Percentiles rank a stretch among this genome's conserved stretches.
These are phyloP conservation scores for Podarcis cretensis DNA, from an alignment of 2,113 vertebrate species.

Conservation along the genomic window DNA sequence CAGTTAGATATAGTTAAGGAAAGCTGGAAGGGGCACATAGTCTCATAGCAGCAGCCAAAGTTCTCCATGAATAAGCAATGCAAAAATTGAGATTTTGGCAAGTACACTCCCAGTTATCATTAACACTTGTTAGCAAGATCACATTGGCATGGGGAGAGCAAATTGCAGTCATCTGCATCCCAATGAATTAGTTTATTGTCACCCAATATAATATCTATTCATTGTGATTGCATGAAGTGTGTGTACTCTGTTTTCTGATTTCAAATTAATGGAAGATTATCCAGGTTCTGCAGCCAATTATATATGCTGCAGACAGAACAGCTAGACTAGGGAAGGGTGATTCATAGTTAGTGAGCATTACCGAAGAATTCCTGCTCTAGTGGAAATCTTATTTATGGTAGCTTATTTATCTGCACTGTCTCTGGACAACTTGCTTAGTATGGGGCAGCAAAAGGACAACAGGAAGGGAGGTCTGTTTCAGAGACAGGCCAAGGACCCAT, in stretches of 20 bases:
- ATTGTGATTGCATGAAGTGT: not conserved
- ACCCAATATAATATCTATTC: not conserved
- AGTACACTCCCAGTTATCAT: constrained; percentile 29
- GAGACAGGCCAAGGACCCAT: not conserved
- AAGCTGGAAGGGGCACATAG: constrained; percentile 1
- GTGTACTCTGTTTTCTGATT: constrained; percentile 36
- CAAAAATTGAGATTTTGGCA: constrained; percentile 5
- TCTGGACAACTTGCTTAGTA: constrained; percentile 28
- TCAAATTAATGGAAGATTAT: constrained; percentile 26
- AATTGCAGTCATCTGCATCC: constrained; percentile 10
- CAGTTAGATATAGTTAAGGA: not conserved
- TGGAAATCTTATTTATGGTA: no score
- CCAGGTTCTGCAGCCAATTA: constrained; percentile 35
- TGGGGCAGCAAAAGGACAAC: not conserved
- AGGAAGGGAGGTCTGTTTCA: not conserved
- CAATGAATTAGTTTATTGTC: constrained; percentile 32
- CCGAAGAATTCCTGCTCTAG: constrained; percentile 38
- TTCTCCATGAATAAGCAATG: not conserved
- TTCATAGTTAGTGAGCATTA: not conserved
- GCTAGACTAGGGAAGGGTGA: constrained; percentile 3
- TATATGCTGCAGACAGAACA: constrained; percentile 4
- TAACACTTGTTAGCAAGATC: constrained; percentile 37
- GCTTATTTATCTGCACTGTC: not conserved
- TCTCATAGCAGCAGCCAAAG: constrained; percentile 32
- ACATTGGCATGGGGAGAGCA: constrained; percentile 13